phyloP scores from a whole-genome alignment of 2,113 vertebrate genomes.

The Tetrax tetrax region DNA sequence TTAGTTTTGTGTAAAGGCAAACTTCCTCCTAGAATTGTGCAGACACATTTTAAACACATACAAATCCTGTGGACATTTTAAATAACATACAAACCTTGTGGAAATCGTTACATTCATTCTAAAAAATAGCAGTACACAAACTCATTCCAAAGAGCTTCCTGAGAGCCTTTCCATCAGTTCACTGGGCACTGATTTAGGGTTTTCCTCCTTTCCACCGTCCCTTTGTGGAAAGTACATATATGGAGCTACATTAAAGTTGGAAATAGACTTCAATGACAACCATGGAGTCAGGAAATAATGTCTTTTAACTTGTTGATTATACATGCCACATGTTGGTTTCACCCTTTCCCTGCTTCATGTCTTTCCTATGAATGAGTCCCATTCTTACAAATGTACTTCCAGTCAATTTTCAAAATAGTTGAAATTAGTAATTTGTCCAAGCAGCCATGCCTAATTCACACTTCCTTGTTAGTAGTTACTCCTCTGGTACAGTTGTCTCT shows the following conservation, averaged over 20 bases:
- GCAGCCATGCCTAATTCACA: not conserved
- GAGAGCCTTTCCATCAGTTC: not conserved
- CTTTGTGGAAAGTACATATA: not conserved
- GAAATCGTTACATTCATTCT: not conserved
- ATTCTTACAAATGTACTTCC: not conserved
- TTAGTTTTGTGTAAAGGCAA: slow-evolving; percentile 12
- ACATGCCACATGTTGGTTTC: not conserved
- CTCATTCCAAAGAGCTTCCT: not conserved
- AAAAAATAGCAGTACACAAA: not conserved
- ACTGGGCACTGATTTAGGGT: not conserved
- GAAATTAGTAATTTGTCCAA: not conserved
- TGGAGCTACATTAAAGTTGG: not conserved
- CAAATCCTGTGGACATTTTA: not conserved
- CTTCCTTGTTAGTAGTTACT: not conserved
- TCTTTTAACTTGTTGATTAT: not conserved
- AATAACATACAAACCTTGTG: not conserved
- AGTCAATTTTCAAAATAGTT: not conserved
- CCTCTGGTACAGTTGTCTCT: not conserved
- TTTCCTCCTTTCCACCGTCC: not conserved
- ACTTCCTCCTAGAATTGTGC: not conserved
- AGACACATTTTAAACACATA: not conserved
- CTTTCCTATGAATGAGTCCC: not conserved
- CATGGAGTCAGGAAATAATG: not conserved
- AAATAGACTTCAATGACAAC: not conserved
- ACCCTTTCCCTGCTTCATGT: not conserved